These are phyloP conservation scores for Anabas testudineus DNA, from an alignment of 2,797 vertebrate species.

Conservation along the genomic window DNA sequence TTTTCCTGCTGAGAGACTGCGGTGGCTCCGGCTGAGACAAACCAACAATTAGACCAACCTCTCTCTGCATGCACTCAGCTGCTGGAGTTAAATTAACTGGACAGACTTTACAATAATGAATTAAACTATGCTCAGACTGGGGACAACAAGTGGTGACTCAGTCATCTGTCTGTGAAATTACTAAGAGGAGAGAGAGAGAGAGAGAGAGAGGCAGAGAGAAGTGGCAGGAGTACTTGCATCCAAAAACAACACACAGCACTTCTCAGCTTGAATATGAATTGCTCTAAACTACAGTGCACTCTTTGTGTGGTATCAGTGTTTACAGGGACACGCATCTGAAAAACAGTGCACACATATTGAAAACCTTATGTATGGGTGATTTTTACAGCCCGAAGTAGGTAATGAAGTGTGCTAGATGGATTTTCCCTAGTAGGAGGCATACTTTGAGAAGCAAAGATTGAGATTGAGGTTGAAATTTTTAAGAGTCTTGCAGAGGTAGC, in stretches of 20 bases:
- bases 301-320: not conserved
- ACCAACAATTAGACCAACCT: conserved; percentile 54
- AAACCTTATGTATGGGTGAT: not conserved
- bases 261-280: not conserved
- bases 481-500: conserved; percentile 2
- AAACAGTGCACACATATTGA: not conserved
- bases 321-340: not conserved
- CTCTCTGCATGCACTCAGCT: conserved; percentile 17
- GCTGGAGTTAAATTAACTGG: conserved; percentile 48
- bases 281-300: not conserved
- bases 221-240: not conserved
- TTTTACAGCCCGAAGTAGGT: not conserved
- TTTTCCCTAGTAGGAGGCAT: not conserved
- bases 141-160: conserved; percentile 18
- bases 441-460: not conserved
- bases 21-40: conserved; percentile 36
- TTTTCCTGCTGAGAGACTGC: conserved; percentile 44
- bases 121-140: conserved; percentile 42
- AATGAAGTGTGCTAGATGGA: not conserved
- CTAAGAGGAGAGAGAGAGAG: not conserved
- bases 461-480: too few relatives aligned
- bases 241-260: not conserved
- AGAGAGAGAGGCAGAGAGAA: not conserved
- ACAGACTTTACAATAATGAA: conserved; percentile 48
- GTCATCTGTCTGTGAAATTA: conserved; percentile 38